Percentiles rank a stretch among this genome's conserved stretches.
Conservation (phyloP, 2,888 invertebrate genomes). For the Alcis repandata region DNA sequence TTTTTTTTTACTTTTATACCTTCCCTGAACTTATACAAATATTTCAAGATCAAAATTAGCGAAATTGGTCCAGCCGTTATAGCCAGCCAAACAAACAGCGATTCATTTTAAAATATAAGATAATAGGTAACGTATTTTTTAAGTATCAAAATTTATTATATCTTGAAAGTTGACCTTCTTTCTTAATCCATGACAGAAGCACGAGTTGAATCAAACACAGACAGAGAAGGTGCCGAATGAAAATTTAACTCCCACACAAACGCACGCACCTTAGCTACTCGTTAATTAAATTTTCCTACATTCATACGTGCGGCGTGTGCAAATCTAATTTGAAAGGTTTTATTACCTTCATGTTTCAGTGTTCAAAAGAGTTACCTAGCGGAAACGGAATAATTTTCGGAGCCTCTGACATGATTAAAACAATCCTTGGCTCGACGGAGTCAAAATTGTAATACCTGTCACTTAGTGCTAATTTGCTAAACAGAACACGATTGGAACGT, state of each 20-base stretch:
- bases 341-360: constrained; percentile 49
- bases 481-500: too few species aligned
- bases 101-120: too few species aligned
- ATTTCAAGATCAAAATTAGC: too few species aligned
- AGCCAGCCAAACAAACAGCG: too few species aligned
- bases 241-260: constrained; percentile 51
- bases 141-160: too few species aligned
- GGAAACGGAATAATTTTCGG: constrained; percentile 7
- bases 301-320: constrained; percentile 49
- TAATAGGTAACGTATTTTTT: too few species aligned
- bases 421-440: constrained; percentile 1
- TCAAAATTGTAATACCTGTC: neutral
- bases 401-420: constrained; percentile 15
- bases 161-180: neutral
- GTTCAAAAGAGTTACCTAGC: constrained; percentile 13
- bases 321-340: constrained; percentile 60
- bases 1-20: too few species aligned
- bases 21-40: too few species aligned
- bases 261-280: constrained; percentile 36
- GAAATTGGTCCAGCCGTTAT: too few species aligned
- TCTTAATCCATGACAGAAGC: neutral
- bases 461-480: neutral
- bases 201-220: constrained; percentile 50
- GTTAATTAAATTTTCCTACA: constrained; percentile 60
- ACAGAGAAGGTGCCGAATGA: constrained; percentile 43